phyloP scores from a whole-genome alignment of 2,888 invertebrate species.

The Salticus scenicus region DNA sequence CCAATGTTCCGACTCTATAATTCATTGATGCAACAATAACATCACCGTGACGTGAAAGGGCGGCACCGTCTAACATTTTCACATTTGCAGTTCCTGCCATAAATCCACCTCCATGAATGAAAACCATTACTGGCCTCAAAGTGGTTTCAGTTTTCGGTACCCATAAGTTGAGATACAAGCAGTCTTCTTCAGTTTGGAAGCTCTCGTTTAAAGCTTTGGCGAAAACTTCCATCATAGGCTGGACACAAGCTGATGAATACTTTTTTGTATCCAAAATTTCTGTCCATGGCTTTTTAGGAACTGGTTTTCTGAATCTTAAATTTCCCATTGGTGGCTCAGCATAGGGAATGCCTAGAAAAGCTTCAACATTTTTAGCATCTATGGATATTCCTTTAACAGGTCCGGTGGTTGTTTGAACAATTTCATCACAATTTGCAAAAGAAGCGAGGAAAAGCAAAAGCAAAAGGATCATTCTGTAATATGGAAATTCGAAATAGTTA shows the following conservation, averaged over 20 bases:
- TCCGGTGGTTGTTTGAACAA: too few relatives aligned
- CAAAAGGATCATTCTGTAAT: too few relatives aligned
- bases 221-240: slow-evolving; percentile 27
- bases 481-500: too few relatives aligned
- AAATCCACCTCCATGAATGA: slow-evolving; percentile 63
- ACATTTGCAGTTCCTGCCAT: slow-evolving; percentile 19
- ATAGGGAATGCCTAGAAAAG: too few relatives aligned
- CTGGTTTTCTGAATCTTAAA: slow-evolving; percentile 67
- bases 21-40: too few relatives aligned
- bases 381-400: too few relatives aligned
- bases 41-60: too few relatives aligned
- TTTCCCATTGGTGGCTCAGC: too few relatives aligned
- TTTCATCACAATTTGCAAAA: too few relatives aligned
- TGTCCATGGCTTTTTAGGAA: slow-evolving; percentile 42
- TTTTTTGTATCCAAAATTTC: slow-evolving; percentile 38
- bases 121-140: slow-evolving; percentile 48
- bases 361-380: too few relatives aligned
- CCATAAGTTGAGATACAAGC: slow-evolving; percentile 70
- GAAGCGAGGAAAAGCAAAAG: too few relatives aligned
- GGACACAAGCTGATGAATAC: slow-evolving; percentile 43
- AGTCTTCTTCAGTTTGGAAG: slow-evolving; percentile 61
- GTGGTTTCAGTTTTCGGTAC: slow-evolving; percentile 30
- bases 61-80: slow-evolving; percentile 62
- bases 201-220: not conserved
- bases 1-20: too few relatives aligned